phyloP scores from a whole-genome alignment of 2,888 invertebrate genomes.

The Orgyia antiqua region DNA sequence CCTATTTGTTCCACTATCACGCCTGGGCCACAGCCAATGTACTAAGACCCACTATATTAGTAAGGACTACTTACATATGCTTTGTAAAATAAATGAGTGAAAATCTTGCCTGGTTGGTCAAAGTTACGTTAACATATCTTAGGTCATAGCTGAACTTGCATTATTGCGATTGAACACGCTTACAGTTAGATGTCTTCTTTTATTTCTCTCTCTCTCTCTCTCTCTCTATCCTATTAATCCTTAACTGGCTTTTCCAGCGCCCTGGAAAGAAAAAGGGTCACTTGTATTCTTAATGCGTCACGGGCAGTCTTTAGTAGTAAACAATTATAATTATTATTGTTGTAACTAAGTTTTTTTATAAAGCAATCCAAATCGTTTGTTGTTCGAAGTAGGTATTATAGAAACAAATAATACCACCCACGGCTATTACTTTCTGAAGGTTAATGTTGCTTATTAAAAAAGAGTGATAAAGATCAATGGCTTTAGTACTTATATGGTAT shows the following conservation, averaged over 20 bases:
- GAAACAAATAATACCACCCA: slow-evolving; percentile 7
- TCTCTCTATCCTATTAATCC: too few relatives aligned
- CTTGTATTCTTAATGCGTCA: too few relatives aligned
- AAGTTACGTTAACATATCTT: slow-evolving; percentile 27
- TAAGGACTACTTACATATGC: slow-evolving; percentile 19
- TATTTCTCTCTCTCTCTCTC: too few relatives aligned
- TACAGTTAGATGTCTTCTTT: too few relatives aligned
- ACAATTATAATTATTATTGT: too few relatives aligned
- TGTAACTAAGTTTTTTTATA: too few relatives aligned
- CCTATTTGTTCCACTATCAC: slow-evolving; percentile 26
- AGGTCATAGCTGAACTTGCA: slow-evolving; percentile 29
- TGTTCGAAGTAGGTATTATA: too few relatives aligned
- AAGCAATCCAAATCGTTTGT: too few relatives aligned
- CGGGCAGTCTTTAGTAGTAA: too few relatives aligned
- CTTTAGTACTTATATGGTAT: slow-evolving; percentile 1
- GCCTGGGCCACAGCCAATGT: slow-evolving; percentile 24
- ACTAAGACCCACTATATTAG: slow-evolving; percentile 29
- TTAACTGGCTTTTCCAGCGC: too few relatives aligned
- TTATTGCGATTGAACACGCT: too few relatives aligned
- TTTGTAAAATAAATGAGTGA: slow-evolving; percentile 21
- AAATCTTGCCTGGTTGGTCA: slow-evolving; percentile 27
- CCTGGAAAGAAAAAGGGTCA: too few relatives aligned
- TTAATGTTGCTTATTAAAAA: slow-evolving; percentile 2
- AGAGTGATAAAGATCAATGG: slow-evolving; percentile 3
- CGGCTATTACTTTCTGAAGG: not conserved